Evolutionary conservation across 37 sponge, comb jelly and placozoan genomes (phyloP).

Genomic region (Lycopodina hypogea): DNA sequence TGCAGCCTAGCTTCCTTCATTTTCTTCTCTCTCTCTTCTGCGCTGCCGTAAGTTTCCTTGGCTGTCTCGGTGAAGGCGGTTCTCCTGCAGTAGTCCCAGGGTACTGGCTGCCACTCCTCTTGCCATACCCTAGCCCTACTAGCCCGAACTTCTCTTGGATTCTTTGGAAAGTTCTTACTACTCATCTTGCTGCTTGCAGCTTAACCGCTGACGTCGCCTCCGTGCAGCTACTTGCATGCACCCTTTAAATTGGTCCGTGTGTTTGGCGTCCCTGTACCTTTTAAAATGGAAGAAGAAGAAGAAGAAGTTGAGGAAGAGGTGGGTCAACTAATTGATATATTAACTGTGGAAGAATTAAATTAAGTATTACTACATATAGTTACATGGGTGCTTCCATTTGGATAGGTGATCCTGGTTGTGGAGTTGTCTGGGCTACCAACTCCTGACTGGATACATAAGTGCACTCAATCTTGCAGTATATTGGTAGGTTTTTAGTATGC

Average conservation of each 20-base stretch:
- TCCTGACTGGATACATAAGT: conserved; percentile 14
- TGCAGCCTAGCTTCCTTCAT: conserved; percentile 16
- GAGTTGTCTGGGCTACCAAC: conserved; percentile 47
- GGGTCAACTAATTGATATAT: background rate
- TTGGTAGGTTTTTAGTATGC: conserved; percentile 18
- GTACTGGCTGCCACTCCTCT: conserved; percentile 22
- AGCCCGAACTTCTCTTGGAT: background rate
- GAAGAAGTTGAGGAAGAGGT: conserved; percentile 18
- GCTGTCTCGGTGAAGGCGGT: conserved; percentile 35
- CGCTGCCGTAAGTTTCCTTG: conserved; percentile 16
- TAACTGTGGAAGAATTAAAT: no score
- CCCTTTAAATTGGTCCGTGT: no score
- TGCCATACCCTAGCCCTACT: conserved; percentile 26
- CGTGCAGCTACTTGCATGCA: no score
- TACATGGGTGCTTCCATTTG: background rate
- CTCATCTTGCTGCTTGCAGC: no score
- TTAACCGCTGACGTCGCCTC: no score
- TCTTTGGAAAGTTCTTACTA: no score
- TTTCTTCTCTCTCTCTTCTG: conserved; percentile 6
- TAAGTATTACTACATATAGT: no score
- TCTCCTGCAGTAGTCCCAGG: conserved; percentile 18
- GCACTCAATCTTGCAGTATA: conserved; percentile 18
- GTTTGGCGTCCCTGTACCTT: background rate
- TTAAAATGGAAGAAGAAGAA: background rate
- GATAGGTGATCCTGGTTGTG: conserved; percentile 37